Evolutionary conservation across 2,888 invertebrate genomes (phyloP).

Genomic region (Andrena trimmerana): DNA sequence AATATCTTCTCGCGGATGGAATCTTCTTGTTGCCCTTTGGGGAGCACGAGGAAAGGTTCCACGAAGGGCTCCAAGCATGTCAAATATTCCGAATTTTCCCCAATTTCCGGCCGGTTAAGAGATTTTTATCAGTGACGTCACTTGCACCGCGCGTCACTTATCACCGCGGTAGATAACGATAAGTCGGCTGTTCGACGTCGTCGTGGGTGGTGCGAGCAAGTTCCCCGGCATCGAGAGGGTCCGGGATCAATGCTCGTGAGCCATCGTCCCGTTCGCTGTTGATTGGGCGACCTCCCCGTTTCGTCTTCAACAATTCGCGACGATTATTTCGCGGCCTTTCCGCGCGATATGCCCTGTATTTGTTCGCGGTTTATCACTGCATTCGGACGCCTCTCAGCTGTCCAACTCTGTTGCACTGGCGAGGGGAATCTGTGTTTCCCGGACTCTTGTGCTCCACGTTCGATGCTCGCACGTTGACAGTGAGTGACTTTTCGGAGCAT

Average conservation of each 20-base stretch:
- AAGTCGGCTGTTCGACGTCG: constrained; percentile 39
- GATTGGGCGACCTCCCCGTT: constrained; percentile 30
- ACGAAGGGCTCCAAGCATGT: neutral
- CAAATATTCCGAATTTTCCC: neutral
- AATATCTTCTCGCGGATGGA: too few species aligned
- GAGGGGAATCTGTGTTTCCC: neutral
- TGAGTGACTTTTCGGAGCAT: too few species aligned
- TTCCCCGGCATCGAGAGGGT: constrained; percentile 13
- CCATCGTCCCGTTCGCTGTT: constrained; percentile 1
- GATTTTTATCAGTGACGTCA: constrained; percentile 44
- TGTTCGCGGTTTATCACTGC: constrained; percentile 1
- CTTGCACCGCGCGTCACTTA: constrained; percentile 36
- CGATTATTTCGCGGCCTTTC: constrained; percentile 21
- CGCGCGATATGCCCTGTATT: constrained; percentile 4
- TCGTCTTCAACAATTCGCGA: constrained; percentile 17
- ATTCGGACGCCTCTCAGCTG: neutral
- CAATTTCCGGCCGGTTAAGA: neutral
- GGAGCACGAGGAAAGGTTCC: too few species aligned
- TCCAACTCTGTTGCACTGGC: neutral
- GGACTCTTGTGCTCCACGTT: too few species aligned
- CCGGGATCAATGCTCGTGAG: constrained; percentile 47
- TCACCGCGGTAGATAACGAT: constrained; percentile 50
- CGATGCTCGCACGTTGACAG: too few species aligned
- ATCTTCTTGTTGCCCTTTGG: too few species aligned
- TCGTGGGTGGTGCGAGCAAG: constrained; percentile 56